Evolutionary conservation across 2,113 vertebrate genomes (phyloP).

Genomic region (Neoarius graeffei): DNA sequence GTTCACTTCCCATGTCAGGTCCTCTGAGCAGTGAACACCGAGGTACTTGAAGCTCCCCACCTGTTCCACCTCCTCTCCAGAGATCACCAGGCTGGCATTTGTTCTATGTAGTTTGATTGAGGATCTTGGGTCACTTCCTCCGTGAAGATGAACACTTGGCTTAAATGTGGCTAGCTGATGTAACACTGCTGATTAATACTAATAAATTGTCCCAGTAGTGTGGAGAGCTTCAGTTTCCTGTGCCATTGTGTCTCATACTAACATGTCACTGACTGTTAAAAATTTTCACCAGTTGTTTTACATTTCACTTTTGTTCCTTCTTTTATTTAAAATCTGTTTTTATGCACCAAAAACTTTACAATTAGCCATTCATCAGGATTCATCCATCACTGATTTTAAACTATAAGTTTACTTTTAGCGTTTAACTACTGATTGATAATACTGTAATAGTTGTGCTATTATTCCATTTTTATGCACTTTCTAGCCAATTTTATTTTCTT

Average conservation of each 20-base stretch:
- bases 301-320: not conserved
- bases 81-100: too few species aligned
- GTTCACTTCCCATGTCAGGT: too few species aligned
- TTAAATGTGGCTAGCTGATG: not conserved
- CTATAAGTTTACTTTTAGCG: not conserved
- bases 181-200: not conserved
- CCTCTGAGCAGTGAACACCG: too few species aligned
- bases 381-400: not conserved
- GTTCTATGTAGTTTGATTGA: not conserved
- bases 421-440: not conserved
- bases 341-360: not conserved
- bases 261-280: not conserved
- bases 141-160: not conserved
- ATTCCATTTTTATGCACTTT: not conserved
- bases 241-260: not conserved
- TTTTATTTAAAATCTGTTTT: not conserved
- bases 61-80: too few species aligned
- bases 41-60: too few species aligned
- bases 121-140: not conserved
- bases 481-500: not conserved
- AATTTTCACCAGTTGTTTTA: not conserved
- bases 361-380: not conserved
- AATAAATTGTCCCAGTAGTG: too few species aligned
- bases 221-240: not conserved
- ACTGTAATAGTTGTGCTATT: not conserved